These are phyloP conservation scores for Leptothorax acervorum DNA, from an alignment of 2,888 invertebrate genomes.

Conservation along the genomic window DNA sequence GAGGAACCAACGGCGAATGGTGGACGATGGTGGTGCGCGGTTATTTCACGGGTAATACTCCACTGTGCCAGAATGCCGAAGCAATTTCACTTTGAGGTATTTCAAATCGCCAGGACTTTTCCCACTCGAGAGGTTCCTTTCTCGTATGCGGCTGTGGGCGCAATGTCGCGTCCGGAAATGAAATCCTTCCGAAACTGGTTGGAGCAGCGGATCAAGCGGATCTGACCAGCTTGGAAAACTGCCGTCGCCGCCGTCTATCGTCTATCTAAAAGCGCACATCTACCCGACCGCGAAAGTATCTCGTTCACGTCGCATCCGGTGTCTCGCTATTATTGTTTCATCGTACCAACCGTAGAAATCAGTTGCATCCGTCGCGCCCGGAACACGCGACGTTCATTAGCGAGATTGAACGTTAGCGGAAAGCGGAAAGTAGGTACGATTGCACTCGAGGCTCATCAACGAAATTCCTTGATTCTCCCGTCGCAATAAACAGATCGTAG, in stretches of 20 bases:
- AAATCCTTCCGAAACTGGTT: constrained; percentile 69
- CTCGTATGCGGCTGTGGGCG: constrained; percentile 27
- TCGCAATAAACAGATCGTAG: neutral
- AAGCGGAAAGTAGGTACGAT: constrained; percentile 8
- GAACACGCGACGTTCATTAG: neutral
- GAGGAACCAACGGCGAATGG: no score
- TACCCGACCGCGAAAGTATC: constrained; percentile 39
- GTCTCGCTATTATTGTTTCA: constrained; percentile 8
- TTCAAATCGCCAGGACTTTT: constrained; percentile 54
- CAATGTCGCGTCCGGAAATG: constrained; percentile 70
- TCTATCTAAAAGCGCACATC: constrained; percentile 3
- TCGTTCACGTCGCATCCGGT: constrained; percentile 19
- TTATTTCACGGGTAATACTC: constrained; percentile 47
- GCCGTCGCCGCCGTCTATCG: constrained; percentile 11
- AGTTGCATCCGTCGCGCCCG: neutral
- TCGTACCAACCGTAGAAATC: neutral
- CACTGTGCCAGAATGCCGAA: constrained; percentile 42
- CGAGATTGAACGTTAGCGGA: constrained; percentile 19
- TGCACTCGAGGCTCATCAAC: neutral
- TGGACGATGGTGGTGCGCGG: neutral
- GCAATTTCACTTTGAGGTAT: constrained; percentile 58
- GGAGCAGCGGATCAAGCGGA: constrained; percentile 57
- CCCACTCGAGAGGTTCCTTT: constrained; percentile 33
- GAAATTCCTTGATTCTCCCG: neutral
- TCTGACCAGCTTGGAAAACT: constrained; percentile 15